Evolutionary conservation across 2,113 vertebrate genomes (phyloP).

Genomic region (Cathartes aura): DNA sequence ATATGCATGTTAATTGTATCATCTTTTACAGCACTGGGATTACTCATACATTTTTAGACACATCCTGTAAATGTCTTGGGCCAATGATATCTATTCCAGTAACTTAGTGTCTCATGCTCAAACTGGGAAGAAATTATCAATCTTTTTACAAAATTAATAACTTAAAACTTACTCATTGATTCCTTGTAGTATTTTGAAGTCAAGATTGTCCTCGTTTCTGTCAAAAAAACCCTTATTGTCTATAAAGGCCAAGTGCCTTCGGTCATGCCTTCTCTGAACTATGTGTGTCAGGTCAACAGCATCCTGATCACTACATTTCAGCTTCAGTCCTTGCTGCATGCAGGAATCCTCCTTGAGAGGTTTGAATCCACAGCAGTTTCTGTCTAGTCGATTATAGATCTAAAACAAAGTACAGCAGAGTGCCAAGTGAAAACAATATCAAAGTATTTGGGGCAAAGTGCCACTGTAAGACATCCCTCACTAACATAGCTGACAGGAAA

Average conservation of each 20-base stretch:
- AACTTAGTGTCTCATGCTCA: not conserved
- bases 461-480: not conserved
- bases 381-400: conserved; percentile 93
- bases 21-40: not conserved
- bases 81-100: not conserved
- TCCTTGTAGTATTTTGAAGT: conserved; percentile 92
- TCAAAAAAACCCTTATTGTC: conserved; percentile 94
- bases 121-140: not conserved
- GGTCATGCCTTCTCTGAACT: conserved; percentile 81
- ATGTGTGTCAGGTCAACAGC: conserved; percentile 82
- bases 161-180: conserved; percentile 91
- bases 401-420: conserved; percentile 66
- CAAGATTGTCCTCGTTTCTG: conserved; percentile 92
- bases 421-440: not conserved
- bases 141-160: not conserved
- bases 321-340: conserved; percentile 70
- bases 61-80: not conserved
- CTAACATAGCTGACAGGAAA: not conserved
- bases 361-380: conserved; percentile 93
- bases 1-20: not conserved
- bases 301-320: conserved; percentile 79
- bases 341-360: conserved; percentile 89
- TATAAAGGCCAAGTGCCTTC: conserved; percentile 85
- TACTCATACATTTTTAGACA: not conserved
- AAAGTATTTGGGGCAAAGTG: not conserved